Percentiles rank a stretch among this genome's conserved stretches.
Evolutionary conservation across 2,888 invertebrate genomes (phyloP).

Genomic region (Tethea ocularis): DNA sequence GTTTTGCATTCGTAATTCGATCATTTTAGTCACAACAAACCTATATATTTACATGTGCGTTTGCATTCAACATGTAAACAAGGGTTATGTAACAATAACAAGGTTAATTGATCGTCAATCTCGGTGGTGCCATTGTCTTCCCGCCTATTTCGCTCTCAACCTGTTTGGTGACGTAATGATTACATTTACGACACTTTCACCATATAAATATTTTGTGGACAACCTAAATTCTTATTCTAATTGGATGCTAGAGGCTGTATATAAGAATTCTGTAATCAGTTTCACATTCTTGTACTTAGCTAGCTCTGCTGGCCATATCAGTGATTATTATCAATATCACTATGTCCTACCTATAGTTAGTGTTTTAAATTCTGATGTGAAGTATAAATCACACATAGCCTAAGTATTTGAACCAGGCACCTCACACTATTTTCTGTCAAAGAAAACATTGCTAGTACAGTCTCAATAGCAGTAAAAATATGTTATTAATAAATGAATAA

Average conservation of each 20-base stretch:
- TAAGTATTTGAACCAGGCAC: too few species aligned
- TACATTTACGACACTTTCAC: slow-evolving; percentile 64
- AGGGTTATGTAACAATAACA: slow-evolving; percentile 56
- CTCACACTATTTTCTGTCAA: too few species aligned
- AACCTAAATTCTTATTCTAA: slow-evolving; percentile 12
- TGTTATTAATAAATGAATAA: too few species aligned
- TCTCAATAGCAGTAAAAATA: too few species aligned
- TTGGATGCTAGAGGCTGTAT: neutral
- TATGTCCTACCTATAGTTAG: neutral
- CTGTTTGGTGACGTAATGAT: slow-evolving; percentile 70
- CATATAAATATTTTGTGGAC: slow-evolving; percentile 23
- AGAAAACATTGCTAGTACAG: too few species aligned
- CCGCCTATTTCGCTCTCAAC: slow-evolving; percentile 65
- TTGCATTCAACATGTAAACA: slow-evolving; percentile 50
- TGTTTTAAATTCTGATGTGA: neutral
- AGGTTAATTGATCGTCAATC: slow-evolving; percentile 46
- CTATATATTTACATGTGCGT: slow-evolving; percentile 28
- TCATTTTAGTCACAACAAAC: slow-evolving; percentile 36
- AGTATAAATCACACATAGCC: too few species aligned
- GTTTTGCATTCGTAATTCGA: slow-evolving; percentile 58
- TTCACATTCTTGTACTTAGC: neutral
- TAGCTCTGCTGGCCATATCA: neutral
- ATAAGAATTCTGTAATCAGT: neutral
- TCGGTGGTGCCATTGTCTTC: slow-evolving; percentile 44
- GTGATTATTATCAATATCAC: neutral